phyloP scores from a whole-genome alignment of 64 coral and sea anemone genomes.

The Montipora efflorescens region DNA sequence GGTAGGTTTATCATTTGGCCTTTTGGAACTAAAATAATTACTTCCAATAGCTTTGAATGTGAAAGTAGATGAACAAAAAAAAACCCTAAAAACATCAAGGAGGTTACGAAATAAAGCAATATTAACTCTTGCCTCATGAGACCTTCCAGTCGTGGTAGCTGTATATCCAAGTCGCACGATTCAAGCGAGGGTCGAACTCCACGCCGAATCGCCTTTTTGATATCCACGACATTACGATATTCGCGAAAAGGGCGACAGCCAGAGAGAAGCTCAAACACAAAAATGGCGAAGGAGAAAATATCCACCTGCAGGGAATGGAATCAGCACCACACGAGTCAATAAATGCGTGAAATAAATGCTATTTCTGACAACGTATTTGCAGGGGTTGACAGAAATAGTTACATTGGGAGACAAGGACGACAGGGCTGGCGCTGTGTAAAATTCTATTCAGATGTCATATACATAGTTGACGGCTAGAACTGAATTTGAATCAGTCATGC shows the following conservation, averaged over 20 bases:
- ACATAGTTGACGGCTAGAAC: too few relatives aligned
- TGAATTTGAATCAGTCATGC: too few relatives aligned
- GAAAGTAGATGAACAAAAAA: too few relatives aligned
- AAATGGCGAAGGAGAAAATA: slow-evolving; percentile 97
- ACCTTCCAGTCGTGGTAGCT: slow-evolving; percentile 82
- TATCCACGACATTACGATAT: slow-evolving; percentile 83
- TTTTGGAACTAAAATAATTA: too few relatives aligned
- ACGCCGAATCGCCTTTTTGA: slow-evolving; percentile 96
- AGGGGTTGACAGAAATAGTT: background rate
- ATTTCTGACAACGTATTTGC: too few relatives aligned
- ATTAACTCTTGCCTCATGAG: slow-evolving; percentile 59
- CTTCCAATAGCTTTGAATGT: too few relatives aligned
- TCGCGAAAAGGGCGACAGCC: slow-evolving; percentile 88
- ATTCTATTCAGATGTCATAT: too few relatives aligned
- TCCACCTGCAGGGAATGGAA: slow-evolving; percentile 76
- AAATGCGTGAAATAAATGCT: background rate
- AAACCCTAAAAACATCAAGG: too few relatives aligned
- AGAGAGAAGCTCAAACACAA: slow-evolving; percentile 90
- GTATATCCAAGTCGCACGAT: slow-evolving; percentile 66
- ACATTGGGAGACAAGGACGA: background rate
- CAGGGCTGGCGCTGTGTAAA: background rate
- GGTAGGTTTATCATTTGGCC: too few relatives aligned
- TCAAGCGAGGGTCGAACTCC: slow-evolving; percentile 87
- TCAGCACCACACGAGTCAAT: background rate
- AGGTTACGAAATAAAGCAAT: background rate